Base-by-base conservation (phyloP, 2,888 invertebrate genomes). In the Agapostemon virescens region DNA sequence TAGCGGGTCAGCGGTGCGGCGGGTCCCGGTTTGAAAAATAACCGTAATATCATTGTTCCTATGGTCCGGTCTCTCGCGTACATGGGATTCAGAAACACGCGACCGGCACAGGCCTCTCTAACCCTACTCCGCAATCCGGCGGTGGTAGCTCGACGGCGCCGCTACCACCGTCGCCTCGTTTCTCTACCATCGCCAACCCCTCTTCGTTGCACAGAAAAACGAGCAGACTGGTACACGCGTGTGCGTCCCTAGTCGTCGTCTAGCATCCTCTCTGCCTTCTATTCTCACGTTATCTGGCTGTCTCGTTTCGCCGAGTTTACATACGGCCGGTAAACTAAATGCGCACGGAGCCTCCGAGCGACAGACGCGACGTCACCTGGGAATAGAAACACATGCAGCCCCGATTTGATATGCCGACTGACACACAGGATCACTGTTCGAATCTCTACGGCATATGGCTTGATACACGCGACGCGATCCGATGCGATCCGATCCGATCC, bases 351-450 rank as follows among this genome's bases (percentile, higher is more conserved):
- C 86, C 76, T 78, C 79, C 77, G 66, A 77, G 78, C 77, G 81
- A 84, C 79, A 80, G 70, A 80, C 76, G 79, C 73, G 73, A 64
- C 75, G 71, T 76, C 84, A 78, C 80, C 58, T 77, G 82, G 82
- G 82, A 84, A 82, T 83, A 70, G 82, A 73, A 82, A 77, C 71
- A 81, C 78, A 78, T 73, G 79, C 77, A 77, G 74, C 76, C 84
- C 69, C 87, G 84, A 88, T 89, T 88, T 88, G 87, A 89, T 89
- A 85, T 85, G 86, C 83, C 85, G 79, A 82, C 86, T 84, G 89
- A 86, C 86, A 85, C 84, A 84, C 77, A 84, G 86, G 85, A 87
- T 89, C 86, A 85, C 87, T 82, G 85, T 87, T 86, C 85, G 84
- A 89, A 88, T 86, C 88, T 89, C 88, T 61, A 81, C 83, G 86